phyloP scores from a whole-genome alignment of 1,140 invertebrate genomes.

The Drosophila dunni region DNA sequence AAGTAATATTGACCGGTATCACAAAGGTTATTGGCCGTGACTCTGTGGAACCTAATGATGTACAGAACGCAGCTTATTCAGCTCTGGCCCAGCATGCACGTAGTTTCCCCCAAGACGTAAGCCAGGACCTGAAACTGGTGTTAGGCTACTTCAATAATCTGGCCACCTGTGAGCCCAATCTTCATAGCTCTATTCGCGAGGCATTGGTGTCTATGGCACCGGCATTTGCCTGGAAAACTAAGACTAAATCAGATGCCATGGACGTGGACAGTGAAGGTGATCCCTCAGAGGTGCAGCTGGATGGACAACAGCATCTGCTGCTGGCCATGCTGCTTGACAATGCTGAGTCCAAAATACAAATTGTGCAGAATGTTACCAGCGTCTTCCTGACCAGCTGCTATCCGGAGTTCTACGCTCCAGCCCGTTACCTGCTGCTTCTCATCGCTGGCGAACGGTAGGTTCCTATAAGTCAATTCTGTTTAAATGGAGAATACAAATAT shows the following conservation, averaged over 20 bases:
- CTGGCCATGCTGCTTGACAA: conserved; percentile 85
- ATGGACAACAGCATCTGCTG: conserved; percentile 86
- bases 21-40: conserved; percentile 89
- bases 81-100: conserved; percentile 86
- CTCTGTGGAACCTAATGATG: conserved; percentile 78
- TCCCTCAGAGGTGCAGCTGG: conserved; percentile 82
- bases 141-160: conserved; percentile 85
- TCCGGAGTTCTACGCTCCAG: conserved; percentile 91
- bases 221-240: conserved; percentile 87
- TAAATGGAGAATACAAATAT: not conserved
- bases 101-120: conserved; percentile 89
- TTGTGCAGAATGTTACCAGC: conserved; percentile 92
- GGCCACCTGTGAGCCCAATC: conserved; percentile 86
- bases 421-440: conserved; percentile 93
- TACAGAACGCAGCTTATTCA: conserved; percentile 79
- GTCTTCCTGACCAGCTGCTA: conserved; percentile 93
- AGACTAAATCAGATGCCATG: conserved; percentile 69
- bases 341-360: conserved; percentile 88
- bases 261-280: conserved; percentile 52
- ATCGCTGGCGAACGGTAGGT: conserved; percentile 92
- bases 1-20: conserved; percentile 89
- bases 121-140: conserved; percentile 85
- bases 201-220: conserved; percentile 89
- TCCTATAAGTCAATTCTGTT: too few relatives aligned
- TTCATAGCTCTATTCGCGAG: conserved; percentile 89